A percentile compares a stretch with the other conserved stretches of the same genome.
These are phyloP conservation scores for Ceratina australensis DNA, from an alignment of 1,140 invertebrate genomes.

Conservation along the genomic window DNA sequence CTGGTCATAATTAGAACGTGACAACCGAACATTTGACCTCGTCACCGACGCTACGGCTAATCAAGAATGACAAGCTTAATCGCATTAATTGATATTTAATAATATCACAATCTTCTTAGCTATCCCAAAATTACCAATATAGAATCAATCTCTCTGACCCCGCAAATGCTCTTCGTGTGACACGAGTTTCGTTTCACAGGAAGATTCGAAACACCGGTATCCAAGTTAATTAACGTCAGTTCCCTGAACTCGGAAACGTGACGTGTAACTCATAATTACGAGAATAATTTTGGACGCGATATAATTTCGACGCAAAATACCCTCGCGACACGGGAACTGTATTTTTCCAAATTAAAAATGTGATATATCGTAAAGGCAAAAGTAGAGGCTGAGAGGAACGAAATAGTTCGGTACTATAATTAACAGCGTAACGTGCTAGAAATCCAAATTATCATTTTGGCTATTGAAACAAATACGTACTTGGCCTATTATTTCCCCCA, in stretches of 20 bases:
- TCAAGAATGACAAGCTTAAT: constrained; percentile 34
- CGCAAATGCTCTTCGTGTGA: not conserved
- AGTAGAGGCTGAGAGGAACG: not conserved
- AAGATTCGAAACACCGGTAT: constrained; percentile 3
- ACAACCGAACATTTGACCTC: constrained; percentile 25
- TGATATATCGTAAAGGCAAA: too few relatives aligned
- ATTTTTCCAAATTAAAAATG: too few relatives aligned
- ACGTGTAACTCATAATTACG: too few relatives aligned
- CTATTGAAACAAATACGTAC: constrained; percentile 46
- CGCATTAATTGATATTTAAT: constrained; percentile 17
- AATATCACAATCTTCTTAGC: not conserved
- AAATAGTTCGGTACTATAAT: not conserved
- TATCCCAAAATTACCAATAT: constrained; percentile 7
- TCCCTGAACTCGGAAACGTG: too few relatives aligned
- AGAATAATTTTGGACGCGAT: too few relatives aligned
- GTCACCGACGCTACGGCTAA: constrained; percentile 9
- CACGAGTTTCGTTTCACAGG: not conserved
- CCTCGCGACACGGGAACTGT: too few relatives aligned
- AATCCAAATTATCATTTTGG: constrained; percentile 51
- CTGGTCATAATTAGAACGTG: not conserved
- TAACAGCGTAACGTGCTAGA: constrained; percentile 4
- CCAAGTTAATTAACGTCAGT: constrained; percentile 13
- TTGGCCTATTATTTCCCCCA: constrained; percentile 61
- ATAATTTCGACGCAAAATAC: too few relatives aligned
- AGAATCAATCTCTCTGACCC: constrained; percentile 14